A percentile compares a stretch with the other conserved stretches of the same genome.
Evolutionary conservation across 1,140 invertebrate species (phyloP).

Genomic region (Halotydeus destructor): DNA sequence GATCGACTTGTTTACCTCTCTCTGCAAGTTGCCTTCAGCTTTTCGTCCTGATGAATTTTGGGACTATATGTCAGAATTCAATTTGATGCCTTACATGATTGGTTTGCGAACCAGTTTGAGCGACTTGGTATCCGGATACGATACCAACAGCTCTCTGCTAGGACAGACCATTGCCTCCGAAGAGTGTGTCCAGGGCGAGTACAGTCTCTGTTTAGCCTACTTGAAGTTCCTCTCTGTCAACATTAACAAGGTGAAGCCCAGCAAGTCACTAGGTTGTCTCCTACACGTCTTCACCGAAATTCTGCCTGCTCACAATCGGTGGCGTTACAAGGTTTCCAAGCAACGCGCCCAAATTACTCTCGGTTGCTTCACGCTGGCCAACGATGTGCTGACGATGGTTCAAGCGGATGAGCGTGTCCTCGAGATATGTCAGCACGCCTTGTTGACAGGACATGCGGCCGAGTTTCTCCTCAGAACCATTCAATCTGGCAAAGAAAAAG

Average conservation of each 20-base stretch:
- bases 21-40: background rate
- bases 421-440: slow-evolving; percentile 23
- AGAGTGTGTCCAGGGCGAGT: slow-evolving; percentile 25
- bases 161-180: slow-evolving; percentile 24
- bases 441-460: slow-evolving; percentile 25
- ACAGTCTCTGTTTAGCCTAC: slow-evolving; percentile 24
- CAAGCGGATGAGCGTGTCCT: slow-evolving; percentile 15
- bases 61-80: slow-evolving; percentile 23
- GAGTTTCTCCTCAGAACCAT: slow-evolving; percentile 25
- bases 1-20: slow-evolving; percentile 1
- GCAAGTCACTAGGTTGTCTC: slow-evolving; percentile 21
- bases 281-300: slow-evolving; percentile 25
- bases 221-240: slow-evolving; percentile 22
- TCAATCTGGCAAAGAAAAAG: slow-evolving; percentile 23
- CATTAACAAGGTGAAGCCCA: slow-evolving; percentile 19
- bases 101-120: slow-evolving; percentile 10
- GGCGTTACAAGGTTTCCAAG: slow-evolving; percentile 22
- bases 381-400: slow-evolving; percentile 8
- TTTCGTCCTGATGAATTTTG: slow-evolving; percentile 20
- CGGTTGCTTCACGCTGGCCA: slow-evolving; percentile 13
- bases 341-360: slow-evolving; percentile 22
- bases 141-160: slow-evolving; percentile 23
- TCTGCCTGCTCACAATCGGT: slow-evolving; percentile 26
- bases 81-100: slow-evolving; percentile 24
- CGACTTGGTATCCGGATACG: slow-evolving; percentile 20